Percentiles rank a stretch among this genome's conserved stretches.
Conservation (phyloP, 2,888 invertebrate species). For the Drosophila formosana region DNA sequence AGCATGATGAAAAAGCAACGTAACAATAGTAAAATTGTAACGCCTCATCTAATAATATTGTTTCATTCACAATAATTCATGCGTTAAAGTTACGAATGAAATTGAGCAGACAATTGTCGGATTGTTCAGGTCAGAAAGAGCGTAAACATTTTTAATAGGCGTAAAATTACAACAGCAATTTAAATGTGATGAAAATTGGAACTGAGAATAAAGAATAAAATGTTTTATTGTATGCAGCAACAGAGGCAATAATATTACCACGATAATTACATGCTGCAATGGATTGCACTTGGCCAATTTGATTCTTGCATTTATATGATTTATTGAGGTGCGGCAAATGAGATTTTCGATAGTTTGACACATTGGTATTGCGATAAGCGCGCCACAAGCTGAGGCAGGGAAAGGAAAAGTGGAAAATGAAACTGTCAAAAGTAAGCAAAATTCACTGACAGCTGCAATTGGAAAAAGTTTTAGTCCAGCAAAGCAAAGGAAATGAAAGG, state of each 20-base stretch:
- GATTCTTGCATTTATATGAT: slow-evolving; percentile 41
- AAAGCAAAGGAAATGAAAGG: slow-evolving; percentile 11
- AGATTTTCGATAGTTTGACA: slow-evolving; percentile 71
- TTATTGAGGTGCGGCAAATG: slow-evolving; percentile 61
- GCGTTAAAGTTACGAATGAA: slow-evolving; percentile 42
- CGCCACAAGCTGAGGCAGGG: background rate
- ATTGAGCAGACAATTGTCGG: slow-evolving; percentile 53
- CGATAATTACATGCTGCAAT: slow-evolving; percentile 5
- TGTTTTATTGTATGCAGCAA: slow-evolving; percentile 6
- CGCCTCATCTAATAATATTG: background rate
- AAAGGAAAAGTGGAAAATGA: slow-evolving; percentile 42
- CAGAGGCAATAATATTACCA: background rate
- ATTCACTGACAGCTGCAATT: slow-evolving; percentile 75
- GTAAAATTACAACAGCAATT: slow-evolving; percentile 41
- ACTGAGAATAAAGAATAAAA: background rate
- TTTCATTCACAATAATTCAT: slow-evolving; percentile 13
- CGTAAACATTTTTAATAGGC: slow-evolving; percentile 60
- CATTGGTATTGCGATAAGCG: slow-evolving; percentile 68
- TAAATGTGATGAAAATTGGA: slow-evolving; percentile 12
- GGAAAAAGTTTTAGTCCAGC: slow-evolving; percentile 58
- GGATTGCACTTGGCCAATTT: slow-evolving; percentile 4
- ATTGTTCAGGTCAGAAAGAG: slow-evolving; percentile 30
- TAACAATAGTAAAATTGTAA: background rate
- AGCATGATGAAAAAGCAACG: background rate
- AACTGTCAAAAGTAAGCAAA: slow-evolving; percentile 60